Evolutionary conservation across 53 echinoderm and acorn worm species (phyloP).

Genomic region (Arbacia lixula): DNA sequence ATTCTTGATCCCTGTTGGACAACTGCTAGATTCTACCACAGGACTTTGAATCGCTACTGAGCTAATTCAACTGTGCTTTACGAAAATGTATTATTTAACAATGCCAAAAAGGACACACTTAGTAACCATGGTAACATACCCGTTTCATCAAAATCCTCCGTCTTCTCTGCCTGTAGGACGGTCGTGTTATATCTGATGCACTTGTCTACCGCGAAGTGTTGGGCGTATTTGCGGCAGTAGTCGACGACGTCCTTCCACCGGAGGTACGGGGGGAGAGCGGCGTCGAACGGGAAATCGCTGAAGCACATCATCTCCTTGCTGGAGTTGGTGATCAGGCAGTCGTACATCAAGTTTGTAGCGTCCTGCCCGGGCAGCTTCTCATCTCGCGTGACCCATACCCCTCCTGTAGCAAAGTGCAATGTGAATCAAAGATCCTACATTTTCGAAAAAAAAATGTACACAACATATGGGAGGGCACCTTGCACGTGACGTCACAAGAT

Average conservation of each 20-base stretch:
- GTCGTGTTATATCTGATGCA: slow-evolving; percentile 64
- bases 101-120: no score
- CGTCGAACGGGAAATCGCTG: slow-evolving; percentile 78
- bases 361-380: slow-evolving; percentile 56
- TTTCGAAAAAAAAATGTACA: no score
- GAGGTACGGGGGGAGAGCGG: slow-evolving; percentile 63
- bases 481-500: no score
- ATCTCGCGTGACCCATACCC: slow-evolving; percentile 73
- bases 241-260: slow-evolving; percentile 41
- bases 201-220: slow-evolving; percentile 61
- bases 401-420: slow-evolving; percentile 66
- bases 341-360: slow-evolving; percentile 67
- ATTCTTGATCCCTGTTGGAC: no score
- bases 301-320: slow-evolving; percentile 85
- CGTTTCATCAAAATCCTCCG: slow-evolving; percentile 60
- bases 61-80: no score
- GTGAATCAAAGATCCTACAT: no score
- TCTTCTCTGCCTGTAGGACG: slow-evolving; percentile 55
- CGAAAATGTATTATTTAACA: no score
- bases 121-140: slow-evolving; percentile 64
- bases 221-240: slow-evolving; percentile 45
- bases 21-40: no score
- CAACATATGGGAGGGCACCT: no score
- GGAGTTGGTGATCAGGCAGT: slow-evolving; percentile 79
- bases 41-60: no score